Evolutionary conservation across 2,888 invertebrate species (phyloP), one percentile per base, ranked within the genome.

Genomic region (Athrips mouffetella): DNA sequence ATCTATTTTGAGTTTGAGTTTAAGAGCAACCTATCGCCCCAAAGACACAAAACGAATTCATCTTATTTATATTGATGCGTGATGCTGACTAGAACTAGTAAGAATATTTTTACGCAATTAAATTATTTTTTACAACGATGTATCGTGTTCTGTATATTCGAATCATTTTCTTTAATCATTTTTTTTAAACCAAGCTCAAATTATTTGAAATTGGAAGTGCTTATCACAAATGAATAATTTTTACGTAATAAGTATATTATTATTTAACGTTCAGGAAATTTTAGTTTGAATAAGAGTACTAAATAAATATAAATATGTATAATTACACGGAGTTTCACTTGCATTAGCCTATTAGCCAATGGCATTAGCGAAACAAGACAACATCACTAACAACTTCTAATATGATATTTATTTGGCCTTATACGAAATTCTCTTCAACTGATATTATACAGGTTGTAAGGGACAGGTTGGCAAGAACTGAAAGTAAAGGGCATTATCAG

Each of bases 41-140:
- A 82, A 81, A 82, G 82, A 80, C 67, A 76, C 72, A 73, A 68
- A 73, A 80, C 73, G 67, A 82, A 83, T 80, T 84, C 79, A 79
- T 76, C 73, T 80, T 83, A 85, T 85, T 84, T 86, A 85, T 86
- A n/a, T n/a, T n/a, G n/a, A n/a, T n/a, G n/a, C n/a, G n/a, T 85
- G 78, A 83, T 71, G 78, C 76, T 79, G 73, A 75, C 76, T 80
- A 80, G 73, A 72, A 65, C 76, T 75, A 78, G 69, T 81, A 76
- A 66, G 66, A 70, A 73, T 75, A 76, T 81, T 79, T 73, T 81
- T 80, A 79, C 71, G 75, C 70, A 76, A 78, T 77, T 80, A 83
- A 85, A 83, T 82, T 84, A 81, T 82, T 83, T 76, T n/a, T 79
- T 74, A 74, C 76, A 78, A 76, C 62, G 68, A 18, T 37, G 64